phyloP scores from a whole-genome alignment of 1,140 invertebrate species.

The Akabosia matsudoensis region DNA sequence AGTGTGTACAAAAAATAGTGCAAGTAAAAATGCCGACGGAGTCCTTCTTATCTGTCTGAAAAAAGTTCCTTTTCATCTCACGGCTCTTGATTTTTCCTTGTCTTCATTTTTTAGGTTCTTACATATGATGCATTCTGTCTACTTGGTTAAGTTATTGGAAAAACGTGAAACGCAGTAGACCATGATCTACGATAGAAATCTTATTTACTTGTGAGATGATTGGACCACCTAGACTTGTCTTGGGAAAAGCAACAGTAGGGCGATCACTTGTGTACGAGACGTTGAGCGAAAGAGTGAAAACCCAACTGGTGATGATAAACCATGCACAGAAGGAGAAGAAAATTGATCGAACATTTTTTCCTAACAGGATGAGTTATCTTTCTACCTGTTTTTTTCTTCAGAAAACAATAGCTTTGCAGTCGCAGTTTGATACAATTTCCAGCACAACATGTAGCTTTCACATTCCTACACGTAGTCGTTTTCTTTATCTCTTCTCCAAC shows the following conservation, averaged over 20 bases:
- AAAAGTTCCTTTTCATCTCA: too few relatives aligned
- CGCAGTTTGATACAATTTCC: too few relatives aligned
- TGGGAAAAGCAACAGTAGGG: constrained; percentile 19
- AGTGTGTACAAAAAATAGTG: neutral
- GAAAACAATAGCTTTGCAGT: constrained; percentile 13
- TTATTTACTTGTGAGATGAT: neutral
- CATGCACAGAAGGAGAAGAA: neutral
- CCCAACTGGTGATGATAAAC: neutral
- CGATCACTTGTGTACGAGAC: neutral
- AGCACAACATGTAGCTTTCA: too few relatives aligned
- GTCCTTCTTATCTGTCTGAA: neutral
- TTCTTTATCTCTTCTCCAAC: too few relatives aligned
- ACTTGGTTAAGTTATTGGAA: too few relatives aligned
- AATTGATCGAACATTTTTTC: neutral
- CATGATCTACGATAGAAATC: constrained; percentile 1
- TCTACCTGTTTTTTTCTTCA: neutral
- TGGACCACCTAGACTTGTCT: neutral
- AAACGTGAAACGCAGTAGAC: too few relatives aligned
- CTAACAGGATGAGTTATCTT: neutral
- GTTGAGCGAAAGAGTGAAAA: neutral
- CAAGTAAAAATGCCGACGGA: neutral
- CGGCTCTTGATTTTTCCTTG: constrained; percentile 15
- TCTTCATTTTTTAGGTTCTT: neutral
- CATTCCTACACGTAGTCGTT: neutral
- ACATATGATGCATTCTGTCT: too few relatives aligned